Percentiles rank a stretch among this genome's conserved stretches.
These are phyloP conservation scores for Chelonia mydas DNA, from an alignment of 2,797 vertebrate species.

Conservation along the genomic window DNA sequence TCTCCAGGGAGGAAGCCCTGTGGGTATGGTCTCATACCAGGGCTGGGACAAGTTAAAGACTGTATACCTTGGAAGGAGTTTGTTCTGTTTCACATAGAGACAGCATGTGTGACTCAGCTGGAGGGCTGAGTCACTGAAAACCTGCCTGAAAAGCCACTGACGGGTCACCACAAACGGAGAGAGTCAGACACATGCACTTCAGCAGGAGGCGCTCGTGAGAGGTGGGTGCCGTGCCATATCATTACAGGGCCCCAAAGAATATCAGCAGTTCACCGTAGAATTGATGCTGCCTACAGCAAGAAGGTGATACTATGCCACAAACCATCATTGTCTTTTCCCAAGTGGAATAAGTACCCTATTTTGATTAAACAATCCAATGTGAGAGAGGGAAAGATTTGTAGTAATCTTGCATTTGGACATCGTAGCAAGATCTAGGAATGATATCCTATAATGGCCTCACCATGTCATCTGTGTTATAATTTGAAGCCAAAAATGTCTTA, in stretches of 20 bases:
- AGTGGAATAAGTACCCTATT: not conserved
- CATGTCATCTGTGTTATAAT: not conserved
- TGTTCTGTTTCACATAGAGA: too few relatives aligned
- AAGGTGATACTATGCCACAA: not conserved
- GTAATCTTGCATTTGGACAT: not conserved
- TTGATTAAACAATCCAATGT: not conserved
- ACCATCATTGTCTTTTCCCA: not conserved
- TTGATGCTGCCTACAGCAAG: not conserved
- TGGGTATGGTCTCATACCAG: too few relatives aligned
- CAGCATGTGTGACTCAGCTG: too few relatives aligned
- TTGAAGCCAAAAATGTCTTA: constrained; percentile 9
- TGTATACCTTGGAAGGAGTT: too few relatives aligned
- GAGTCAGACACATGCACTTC: too few relatives aligned
- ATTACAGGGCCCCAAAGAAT: not conserved
- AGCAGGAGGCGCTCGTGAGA: too few relatives aligned
- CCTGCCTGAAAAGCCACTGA: too few relatives aligned
- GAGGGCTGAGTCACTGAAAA: too few relatives aligned
- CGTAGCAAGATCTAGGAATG: fast-evolving
- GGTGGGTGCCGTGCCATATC: not conserved
- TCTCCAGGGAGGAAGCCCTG: too few relatives aligned
- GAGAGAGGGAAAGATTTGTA: not conserved
- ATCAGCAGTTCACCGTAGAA: not conserved
- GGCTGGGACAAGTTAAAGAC: too few relatives aligned
- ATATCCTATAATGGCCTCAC: not conserved
- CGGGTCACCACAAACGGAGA: too few relatives aligned